Base-by-base conservation (phyloP, 2,888 invertebrate genomes). In the Fissipunctia ypsillon region DNA sequence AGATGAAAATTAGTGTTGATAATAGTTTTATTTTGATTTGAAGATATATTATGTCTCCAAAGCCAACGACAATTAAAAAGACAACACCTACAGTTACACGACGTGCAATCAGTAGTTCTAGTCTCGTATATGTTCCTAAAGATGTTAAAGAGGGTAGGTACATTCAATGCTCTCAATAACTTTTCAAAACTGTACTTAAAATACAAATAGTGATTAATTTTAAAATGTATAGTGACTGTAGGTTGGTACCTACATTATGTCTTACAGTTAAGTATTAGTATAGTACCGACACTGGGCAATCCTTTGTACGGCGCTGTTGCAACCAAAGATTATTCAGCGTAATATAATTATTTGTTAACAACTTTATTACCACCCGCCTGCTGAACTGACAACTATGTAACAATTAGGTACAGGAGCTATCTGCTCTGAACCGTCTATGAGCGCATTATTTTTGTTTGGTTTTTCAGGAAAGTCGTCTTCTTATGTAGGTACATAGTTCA, bases 61-160 rank as follows among this genome's bases (percentile, higher is more conserved):
- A 78, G 31, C 1, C 93, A 94, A 93, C 84, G 94, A 93, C 85
- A 1, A 38, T 80, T 0, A 94, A 93, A 81, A 95, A 95, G 81
- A 67, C 89, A 3, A 22, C 90, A 14, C 84, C 90, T 0, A 78
- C 84, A 78, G 45, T 93, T n/a, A 22, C 78, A 48, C 89, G 95
- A 22, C 94, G 89, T 5, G 78, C 90, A n/a, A 93, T 96, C 52
- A 95, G 95, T 81, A 88, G 90, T n/a, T 90, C 94, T 1, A 95
- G 94, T 80, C 91, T 96, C 4, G 52, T 93, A 22, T 90, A 81
- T 54, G 64, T 93, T 50, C 95, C 96, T 61, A 87, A 89, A 5
- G 91, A 94, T 85, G 93, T 90, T 6, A 31, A 94, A 38, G 91
- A 93, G 89, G 95, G 95, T 94, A 90, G 4, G 67, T 45, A 43